Evolutionary conservation across 2,888 invertebrate genomes (phyloP), one percentile per base, ranked within the genome.

Genomic region (Latrodectus elegans): DNA sequence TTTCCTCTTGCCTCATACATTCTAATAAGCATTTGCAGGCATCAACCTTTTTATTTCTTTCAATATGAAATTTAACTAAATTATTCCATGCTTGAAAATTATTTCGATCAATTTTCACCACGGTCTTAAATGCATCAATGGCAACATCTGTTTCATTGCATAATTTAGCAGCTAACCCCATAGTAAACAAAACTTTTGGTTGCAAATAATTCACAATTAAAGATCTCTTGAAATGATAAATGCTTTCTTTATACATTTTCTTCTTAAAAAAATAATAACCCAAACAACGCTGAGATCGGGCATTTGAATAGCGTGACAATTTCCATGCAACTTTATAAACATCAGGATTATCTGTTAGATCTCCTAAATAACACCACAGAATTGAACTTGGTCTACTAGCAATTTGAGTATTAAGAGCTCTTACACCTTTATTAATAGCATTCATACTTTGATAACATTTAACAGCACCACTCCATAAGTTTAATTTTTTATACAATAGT

Each of bases 51-150:
- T 99, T 96, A 0, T 96, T 96, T 81, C 96, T 93, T 91, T 96
- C 95, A 11, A 98, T 95, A 91, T 98, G 97, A 8, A 97, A 97
- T 91, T 98, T 97, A 15, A 98, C 97, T 86, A 99, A 93, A 92
- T 99, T 99, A 92, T 98, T 99, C 99, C 99, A 99, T 0, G 97
- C 97, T 93, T 99, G 98, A 92, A 97, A 99, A 82, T 96, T 96
- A 90, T 94, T 94, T 89, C 93, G 95, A 91, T 98, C 97, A n/a
- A 99, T 93, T 90, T 95, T 95, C 17, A 97, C 96, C 91, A 97
- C 97, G 75, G 95, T 94, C 73, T 96, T 94, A 92, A 98, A 99
- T 0, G 97, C 96, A 53, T 94, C 95, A 0, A 96, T 97, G 0
- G 97, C 96, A 15, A 95, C 91, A 90, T 96, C 95, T 96, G 97